Evolutionary conservation across 2,797 vertebrate genomes (phyloP).

Genomic region (Sphenodon punctatus): DNA sequence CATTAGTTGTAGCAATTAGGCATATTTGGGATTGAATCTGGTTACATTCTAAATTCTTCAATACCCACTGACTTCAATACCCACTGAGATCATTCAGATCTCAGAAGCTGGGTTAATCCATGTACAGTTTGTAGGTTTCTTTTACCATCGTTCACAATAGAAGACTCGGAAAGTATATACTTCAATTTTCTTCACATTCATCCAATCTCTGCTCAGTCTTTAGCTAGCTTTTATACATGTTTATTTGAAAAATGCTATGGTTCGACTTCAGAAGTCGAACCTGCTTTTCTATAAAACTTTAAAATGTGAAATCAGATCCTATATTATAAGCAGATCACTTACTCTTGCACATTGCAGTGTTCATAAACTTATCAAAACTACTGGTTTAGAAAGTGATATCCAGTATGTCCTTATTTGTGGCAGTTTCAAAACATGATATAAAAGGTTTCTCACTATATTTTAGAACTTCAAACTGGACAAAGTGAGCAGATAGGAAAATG

Average conservation of each 20-base stretch:
- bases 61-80: background rate
- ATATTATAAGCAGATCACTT: background rate
- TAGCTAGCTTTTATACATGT: background rate
- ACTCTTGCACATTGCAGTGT: slow-evolving; percentile 12
- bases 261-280: too few relatives aligned
- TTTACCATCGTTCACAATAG: too few relatives aligned
- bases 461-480: background rate
- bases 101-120: background rate
- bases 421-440: background rate
- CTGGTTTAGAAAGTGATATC: background rate
- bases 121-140: background rate
- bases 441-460: background rate
- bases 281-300: background rate
- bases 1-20: background rate
- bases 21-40: background rate
- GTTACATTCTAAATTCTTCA: background rate
- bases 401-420: background rate
- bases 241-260: too few relatives aligned
- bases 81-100: background rate
- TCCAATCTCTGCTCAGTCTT: background rate
- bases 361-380: background rate
- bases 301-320: background rate
- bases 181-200: background rate
- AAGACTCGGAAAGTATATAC: too few relatives aligned
- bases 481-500: background rate